phyloP scores from a whole-genome alignment of 2,797 vertebrate species.

The Vultur gryphus region DNA sequence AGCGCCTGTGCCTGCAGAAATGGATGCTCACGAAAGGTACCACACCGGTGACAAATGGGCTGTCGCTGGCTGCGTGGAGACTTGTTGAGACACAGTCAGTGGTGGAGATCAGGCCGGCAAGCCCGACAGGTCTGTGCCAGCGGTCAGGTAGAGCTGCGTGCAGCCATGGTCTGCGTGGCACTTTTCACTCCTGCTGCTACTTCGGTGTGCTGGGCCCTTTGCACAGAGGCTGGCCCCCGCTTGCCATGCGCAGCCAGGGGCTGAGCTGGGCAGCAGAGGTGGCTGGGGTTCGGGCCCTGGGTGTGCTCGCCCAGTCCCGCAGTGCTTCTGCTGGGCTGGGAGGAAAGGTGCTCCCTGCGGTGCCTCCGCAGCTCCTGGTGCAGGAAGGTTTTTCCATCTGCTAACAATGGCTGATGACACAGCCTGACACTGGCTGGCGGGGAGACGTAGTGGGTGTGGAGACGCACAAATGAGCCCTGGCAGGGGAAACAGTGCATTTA shows the following conservation, averaged over 20 bases:
- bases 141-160: accelerated
- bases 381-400: neutral
- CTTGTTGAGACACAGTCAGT: neutral
- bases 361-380: neutral
- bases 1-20: neutral
- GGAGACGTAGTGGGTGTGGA: neutral
- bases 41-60: accelerated
- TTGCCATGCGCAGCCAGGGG: accelerated
- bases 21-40: neutral
- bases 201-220: accelerated
- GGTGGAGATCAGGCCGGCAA: neutral
- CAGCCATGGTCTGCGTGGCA: accelerated
- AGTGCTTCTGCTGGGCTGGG: accelerated
- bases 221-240: neutral
- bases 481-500: conserved; percentile 18
- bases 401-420: conserved; percentile 8
- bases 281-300: accelerated
- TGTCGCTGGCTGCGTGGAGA: accelerated
- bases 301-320: neutral
- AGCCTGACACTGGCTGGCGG: neutral
- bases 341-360: neutral
- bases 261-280: neutral
- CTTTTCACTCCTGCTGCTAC: accelerated
- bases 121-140: neutral
- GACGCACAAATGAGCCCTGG: conserved; percentile 1